phyloP scores from a whole-genome alignment of 2,888 invertebrate genomes.

The Lycaena phlaeas region DNA sequence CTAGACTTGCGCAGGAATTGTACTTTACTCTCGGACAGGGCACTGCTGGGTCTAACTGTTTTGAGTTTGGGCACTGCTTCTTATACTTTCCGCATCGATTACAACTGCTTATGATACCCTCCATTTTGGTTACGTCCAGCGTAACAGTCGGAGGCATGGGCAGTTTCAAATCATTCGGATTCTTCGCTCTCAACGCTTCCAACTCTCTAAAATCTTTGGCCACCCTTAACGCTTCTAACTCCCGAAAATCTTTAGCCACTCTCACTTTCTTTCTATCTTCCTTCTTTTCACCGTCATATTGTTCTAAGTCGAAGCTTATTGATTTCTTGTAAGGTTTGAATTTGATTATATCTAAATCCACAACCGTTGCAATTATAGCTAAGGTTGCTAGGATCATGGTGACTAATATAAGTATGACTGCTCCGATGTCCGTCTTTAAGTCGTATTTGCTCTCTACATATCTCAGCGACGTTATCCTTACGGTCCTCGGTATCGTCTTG shows the following conservation, averaged over 20 bases:
- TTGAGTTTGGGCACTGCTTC: slow-evolving; percentile 43
- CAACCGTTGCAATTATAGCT: slow-evolving; percentile 49
- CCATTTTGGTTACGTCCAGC: slow-evolving; percentile 49
- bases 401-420: slow-evolving; percentile 37
- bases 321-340: slow-evolving; percentile 34
- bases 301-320: slow-evolving; percentile 50
- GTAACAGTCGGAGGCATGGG: slow-evolving; percentile 46
- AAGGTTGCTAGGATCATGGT: slow-evolving; percentile 37
- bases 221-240: no score
- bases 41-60: slow-evolving; percentile 27
- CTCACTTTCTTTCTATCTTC: slow-evolving; percentile 24
- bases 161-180: slow-evolving; percentile 26
- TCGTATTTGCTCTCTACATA: slow-evolving; percentile 36
- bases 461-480: slow-evolving; percentile 39
- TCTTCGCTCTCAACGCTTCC: slow-evolving; percentile 39
- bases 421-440: slow-evolving; percentile 37
- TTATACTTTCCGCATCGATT: slow-evolving; percentile 56
- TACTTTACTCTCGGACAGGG: slow-evolving; percentile 46
- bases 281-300: slow-evolving; percentile 29
- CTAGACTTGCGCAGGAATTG: slow-evolving; percentile 43
- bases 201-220: no score
- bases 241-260: slow-evolving; percentile 22
- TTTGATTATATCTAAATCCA: slow-evolving; percentile 51
- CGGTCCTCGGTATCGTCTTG: slow-evolving; percentile 41
- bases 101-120: slow-evolving; percentile 43